These are phyloP conservation scores for Dasysyrphus albostriatus DNA, from an alignment of 2,888 invertebrate species.

Conservation along the genomic window DNA sequence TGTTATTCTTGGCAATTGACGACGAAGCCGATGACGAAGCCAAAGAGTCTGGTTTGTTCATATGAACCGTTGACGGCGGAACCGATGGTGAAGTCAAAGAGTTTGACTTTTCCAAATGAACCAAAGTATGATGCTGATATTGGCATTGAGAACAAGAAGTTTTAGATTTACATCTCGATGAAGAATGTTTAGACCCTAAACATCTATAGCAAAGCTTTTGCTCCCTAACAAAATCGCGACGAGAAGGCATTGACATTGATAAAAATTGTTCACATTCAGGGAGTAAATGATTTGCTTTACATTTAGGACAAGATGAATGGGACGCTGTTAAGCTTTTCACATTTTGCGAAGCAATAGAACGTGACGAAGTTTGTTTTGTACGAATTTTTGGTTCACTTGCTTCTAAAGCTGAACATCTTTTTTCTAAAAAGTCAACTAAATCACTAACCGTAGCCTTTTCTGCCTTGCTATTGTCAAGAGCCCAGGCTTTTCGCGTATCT, in stretches of 20 bases:
- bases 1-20: no score
- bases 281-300: slow-evolving; percentile 1
- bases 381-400: neutral
- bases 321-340: neutral
- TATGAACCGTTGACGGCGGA: neutral
- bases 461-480: neutral
- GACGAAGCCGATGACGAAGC: neutral
- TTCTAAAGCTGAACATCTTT: neutral
- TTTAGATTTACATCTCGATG: neutral
- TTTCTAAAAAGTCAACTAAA: neutral
- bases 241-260: neutral
- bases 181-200: neutral
- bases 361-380: neutral
- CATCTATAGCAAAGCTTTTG: slow-evolving; percentile 5
- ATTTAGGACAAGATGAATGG: slow-evolving; percentile 1
- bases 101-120: neutral
- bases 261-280: neutral
- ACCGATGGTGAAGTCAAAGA: neutral
- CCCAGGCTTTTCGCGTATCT: neutral
- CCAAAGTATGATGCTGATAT: neutral
- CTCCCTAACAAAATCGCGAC: neutral
- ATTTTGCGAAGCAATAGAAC: neutral
- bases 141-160: neutral
- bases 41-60: neutral
- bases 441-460: neutral